A percentile compares a stretch with the other conserved stretches of the same genome.
Evolutionary conservation across 23 tunicate species (phyloP).

Genomic region (Phallusia fumigata): DNA sequence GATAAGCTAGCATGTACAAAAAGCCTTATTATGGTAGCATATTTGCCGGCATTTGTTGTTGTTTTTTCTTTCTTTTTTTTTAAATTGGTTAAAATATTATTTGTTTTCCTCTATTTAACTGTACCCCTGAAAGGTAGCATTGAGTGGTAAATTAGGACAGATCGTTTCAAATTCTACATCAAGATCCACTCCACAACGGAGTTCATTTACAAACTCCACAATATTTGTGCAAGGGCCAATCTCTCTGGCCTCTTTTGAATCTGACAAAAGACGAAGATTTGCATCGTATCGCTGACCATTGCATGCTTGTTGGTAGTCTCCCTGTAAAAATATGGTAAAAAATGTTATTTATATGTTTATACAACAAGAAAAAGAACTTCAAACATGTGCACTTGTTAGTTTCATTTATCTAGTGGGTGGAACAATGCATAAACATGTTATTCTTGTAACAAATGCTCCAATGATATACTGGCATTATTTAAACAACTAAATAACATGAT

Average conservation of each 20-base stretch:
- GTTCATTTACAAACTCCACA: neutral
- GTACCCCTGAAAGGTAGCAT: conserved; percentile 7
- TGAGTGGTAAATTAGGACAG: neutral
- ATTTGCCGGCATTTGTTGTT: too few relatives aligned
- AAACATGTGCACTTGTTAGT: neutral
- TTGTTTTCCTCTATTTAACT: neutral
- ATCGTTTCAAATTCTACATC: neutral
- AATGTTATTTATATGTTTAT: neutral
- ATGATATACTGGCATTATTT: too few relatives aligned
- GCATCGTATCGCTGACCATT: neutral
- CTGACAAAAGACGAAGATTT: neutral
- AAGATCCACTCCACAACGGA: neutral
- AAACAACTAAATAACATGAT: too few relatives aligned
- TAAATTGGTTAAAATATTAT: too few relatives aligned
- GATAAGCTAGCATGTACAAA: too few relatives aligned
- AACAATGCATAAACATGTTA: too few relatives aligned
- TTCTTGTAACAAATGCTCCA: too few relatives aligned
- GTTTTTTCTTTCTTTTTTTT: too few relatives aligned
- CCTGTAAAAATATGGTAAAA: neutral
- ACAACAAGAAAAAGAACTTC: neutral
- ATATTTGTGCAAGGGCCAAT: neutral
- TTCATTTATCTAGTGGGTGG: too few relatives aligned
- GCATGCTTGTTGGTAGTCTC: neutral
- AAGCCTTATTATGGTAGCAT: too few relatives aligned
- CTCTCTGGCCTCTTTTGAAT: neutral